phyloP scores from a whole-genome alignment of 2,888 invertebrate genomes.

The Nemotelus pantherinus region DNA sequence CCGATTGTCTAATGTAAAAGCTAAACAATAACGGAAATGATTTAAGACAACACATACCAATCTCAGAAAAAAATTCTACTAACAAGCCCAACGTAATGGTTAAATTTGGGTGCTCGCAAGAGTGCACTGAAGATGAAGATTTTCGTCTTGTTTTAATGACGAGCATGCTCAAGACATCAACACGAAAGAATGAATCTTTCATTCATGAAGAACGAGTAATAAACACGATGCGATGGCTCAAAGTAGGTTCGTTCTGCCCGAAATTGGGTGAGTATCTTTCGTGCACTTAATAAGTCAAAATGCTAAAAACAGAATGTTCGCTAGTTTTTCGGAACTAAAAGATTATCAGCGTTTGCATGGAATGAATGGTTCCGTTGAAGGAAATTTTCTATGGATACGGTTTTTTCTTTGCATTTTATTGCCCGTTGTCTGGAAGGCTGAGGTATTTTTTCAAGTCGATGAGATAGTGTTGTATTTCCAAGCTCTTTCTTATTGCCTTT shows the following conservation, averaged over 20 bases:
- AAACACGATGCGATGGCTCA: background rate
- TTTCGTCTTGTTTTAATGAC: background rate
- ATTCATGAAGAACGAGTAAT: conserved; percentile 19
- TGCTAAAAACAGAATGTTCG: background rate
- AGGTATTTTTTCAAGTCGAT: too few species aligned
- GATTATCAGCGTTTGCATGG: background rate
- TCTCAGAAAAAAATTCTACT: background rate
- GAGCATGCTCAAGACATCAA: background rate
- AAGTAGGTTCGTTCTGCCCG: background rate
- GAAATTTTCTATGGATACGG: too few species aligned
- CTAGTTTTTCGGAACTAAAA: background rate
- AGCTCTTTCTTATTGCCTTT: too few species aligned
- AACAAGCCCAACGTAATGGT: background rate
- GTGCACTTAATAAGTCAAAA: conserved; percentile 19
- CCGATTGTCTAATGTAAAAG: conserved; percentile 40
- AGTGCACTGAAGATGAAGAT: background rate
- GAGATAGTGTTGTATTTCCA: too few species aligned
- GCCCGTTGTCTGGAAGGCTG: too few species aligned
- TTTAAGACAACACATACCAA: conserved; percentile 26
- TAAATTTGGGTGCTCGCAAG: background rate
- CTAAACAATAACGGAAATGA: conserved; percentile 47
- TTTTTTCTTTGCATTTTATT: too few species aligned
- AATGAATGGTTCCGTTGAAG: too few species aligned
- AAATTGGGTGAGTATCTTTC: conserved; percentile 2
- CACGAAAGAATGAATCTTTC: conserved; percentile 7